Evolutionary conservation across 2,888 invertebrate species (phyloP).

Genomic region (Eristalinus aeneus): DNA sequence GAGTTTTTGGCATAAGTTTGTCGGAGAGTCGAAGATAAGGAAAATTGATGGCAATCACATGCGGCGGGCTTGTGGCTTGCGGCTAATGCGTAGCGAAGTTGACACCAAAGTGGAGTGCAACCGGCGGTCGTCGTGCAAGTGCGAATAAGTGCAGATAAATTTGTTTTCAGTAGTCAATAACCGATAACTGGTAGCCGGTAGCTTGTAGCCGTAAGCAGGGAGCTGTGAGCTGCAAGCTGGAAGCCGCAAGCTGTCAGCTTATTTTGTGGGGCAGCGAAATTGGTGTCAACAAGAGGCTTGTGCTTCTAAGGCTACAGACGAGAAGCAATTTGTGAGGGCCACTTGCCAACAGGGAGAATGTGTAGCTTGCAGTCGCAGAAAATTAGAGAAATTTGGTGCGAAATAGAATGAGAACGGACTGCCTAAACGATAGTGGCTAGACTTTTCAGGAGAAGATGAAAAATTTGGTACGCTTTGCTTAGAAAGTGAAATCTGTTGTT

Average conservation of each 20-base stretch:
- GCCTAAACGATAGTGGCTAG: too few species aligned
- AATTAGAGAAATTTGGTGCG: too few species aligned
- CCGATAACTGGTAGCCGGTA: neutral
- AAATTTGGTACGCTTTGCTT: too few species aligned
- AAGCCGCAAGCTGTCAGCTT: neutral
- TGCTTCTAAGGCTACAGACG: too few species aligned
- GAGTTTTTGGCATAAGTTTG: neutral
- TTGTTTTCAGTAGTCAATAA: neutral
- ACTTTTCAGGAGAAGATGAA: too few species aligned
- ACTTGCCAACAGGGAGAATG: too few species aligned
- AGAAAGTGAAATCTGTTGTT: too few species aligned
- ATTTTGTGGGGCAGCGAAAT: neutral
- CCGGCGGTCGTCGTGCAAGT: neutral
- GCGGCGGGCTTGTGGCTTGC: neutral
- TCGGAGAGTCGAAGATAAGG: neutral
- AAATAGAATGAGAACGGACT: too few species aligned
- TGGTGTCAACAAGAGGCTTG: too few species aligned
- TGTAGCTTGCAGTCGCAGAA: too few species aligned
- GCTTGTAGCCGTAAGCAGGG: too few species aligned
- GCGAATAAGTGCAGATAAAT: neutral
- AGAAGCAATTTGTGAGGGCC: too few species aligned
- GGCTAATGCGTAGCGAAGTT: neutral
- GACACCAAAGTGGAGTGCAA: neutral
- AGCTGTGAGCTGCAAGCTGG: neutral
- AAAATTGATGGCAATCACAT: neutral